Base-by-base conservation (phyloP, 2,888 invertebrate species). In the Salpingus planirostris region DNA sequence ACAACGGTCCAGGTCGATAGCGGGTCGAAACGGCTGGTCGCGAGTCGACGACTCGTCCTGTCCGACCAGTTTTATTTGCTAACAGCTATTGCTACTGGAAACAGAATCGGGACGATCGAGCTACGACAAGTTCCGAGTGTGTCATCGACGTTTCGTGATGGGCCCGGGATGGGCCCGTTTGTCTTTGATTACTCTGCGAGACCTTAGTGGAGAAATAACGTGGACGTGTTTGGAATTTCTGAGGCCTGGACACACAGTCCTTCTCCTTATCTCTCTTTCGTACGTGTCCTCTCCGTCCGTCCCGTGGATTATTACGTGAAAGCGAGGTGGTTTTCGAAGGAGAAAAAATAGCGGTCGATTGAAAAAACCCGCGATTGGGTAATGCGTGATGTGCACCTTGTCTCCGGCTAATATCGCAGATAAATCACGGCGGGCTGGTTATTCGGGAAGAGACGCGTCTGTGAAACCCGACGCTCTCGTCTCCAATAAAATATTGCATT, bases 11-110 rank as follows among this genome's bases (percentile, higher is more conserved):
- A 43, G 36, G 24, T 15, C 29, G 31, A 15, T 29, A 36, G 11
- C 36, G 32, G 35, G 15, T 14, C 15, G 12, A 14, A 13, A 14
- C 11, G 7, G 10, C 26, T 27, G 18, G 32, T 31, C 33, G 21
- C 12, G 22, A 23, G 22, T 33, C 29, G 38, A 47, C 43, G 44
- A 38, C 47, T 41, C 38, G 18, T 18, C 46, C 46, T 52, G 57
- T 50, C 40, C 53, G 40, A 54, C 55, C 49, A 44, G 52, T 55
- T 55, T 57, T 55, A 55, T 57, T 56, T 51, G 57, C 54, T 54
- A 57, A 57, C 50, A 56, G 54, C 55, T 55, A 52, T 52, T 55
- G 57, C 57, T 57, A 57, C 57, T 57, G 57, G 55, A 55, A 54
- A 54, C 49, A 49, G 44, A 48, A 51, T 40, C 46, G 42, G 27